A percentile compares a stretch with the other conserved stretches of the same genome.
Evolutionary conservation across 1,140 invertebrate species (phyloP).

Genomic region (Drosophila eugracilis): DNA sequence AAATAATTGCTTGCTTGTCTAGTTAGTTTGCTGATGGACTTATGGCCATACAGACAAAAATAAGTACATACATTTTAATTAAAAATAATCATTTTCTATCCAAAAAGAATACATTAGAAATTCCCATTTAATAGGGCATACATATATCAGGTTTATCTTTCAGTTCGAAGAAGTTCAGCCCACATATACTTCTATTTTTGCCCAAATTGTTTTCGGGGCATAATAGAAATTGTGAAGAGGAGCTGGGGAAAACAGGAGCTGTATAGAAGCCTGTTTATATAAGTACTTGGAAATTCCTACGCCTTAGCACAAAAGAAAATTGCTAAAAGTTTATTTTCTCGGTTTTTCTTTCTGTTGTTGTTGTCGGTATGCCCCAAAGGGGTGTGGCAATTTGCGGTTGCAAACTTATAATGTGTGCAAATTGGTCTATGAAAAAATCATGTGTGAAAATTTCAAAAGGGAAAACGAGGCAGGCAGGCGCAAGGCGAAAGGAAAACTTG

Average conservation of each 20-base stretch:
- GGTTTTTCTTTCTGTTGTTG: slow-evolving; percentile 19
- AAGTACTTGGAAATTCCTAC: slow-evolving; percentile 46
- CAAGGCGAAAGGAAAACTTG: slow-evolving; percentile 40
- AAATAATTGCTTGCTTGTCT: slow-evolving; percentile 77
- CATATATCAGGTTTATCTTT: too few species aligned
- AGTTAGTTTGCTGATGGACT: slow-evolving; percentile 36
- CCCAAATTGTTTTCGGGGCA: slow-evolving; percentile 63
- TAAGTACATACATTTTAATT: too few species aligned
- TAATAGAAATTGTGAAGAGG: slow-evolving; percentile 59
- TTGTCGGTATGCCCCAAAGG: slow-evolving; percentile 31
- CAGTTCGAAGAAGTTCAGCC: background rate
- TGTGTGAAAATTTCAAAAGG: slow-evolving; percentile 67
- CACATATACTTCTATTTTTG: slow-evolving; percentile 22
- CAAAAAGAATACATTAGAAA: background rate
- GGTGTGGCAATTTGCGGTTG: slow-evolving; percentile 50
- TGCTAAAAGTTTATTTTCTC: slow-evolving; percentile 48
- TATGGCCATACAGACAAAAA: slow-evolving; percentile 8
- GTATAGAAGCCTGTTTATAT: slow-evolving; percentile 16
- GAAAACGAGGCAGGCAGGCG: slow-evolving; percentile 9
- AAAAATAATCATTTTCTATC: background rate
- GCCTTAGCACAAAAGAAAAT: slow-evolving; percentile 44
- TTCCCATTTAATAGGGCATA: background rate
- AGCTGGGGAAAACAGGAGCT: slow-evolving; percentile 18
- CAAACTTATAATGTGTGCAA: slow-evolving; percentile 79
- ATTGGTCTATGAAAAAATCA: slow-evolving; percentile 78